Percentiles rank a stretch among this genome's conserved stretches.
These are phyloP conservation scores for Ceramica pisi DNA, from an alignment of 2,888 invertebrate species.

Conservation along the genomic window DNA sequence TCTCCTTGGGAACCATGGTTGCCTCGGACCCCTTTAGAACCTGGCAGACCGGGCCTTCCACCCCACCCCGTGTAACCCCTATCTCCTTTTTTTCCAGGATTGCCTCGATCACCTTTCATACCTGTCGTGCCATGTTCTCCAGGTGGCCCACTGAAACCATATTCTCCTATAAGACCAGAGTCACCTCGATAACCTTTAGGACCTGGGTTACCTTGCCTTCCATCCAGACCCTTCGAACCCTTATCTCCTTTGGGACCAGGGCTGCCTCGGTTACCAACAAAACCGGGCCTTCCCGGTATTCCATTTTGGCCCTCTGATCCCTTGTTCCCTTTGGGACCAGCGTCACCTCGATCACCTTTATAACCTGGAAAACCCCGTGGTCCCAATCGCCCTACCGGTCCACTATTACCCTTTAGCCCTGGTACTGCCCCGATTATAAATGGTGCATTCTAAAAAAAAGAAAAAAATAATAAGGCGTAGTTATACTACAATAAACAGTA, in stretches of 20 bases:
- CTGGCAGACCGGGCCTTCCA: neutral
- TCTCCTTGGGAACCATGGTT: neutral
- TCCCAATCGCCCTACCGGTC: neutral
- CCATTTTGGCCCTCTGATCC: neutral
- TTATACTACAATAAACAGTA: too few species aligned
- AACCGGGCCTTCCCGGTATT: neutral
- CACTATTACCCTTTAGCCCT: neutral
- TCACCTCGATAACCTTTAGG: neutral
- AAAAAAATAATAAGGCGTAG: neutral
- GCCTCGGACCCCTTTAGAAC: neutral
- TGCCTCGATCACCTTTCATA: neutral
- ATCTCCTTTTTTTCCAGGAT: neutral
- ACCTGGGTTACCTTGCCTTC: neutral
- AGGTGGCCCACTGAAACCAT: neutral
- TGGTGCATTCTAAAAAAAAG: neutral
- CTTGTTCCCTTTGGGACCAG: slow-evolving; percentile 4
- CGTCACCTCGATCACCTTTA: neutral
- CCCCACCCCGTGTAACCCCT: neutral
- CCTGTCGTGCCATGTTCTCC: neutral
- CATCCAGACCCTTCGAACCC: neutral
- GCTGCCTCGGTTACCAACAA: neutral
- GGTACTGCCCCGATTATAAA: neutral
- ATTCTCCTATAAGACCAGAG: neutral
- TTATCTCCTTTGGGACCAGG: neutral
- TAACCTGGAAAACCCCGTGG: neutral